These are phyloP conservation scores for Urosaurus nigricauda DNA, from an alignment of 2,797 vertebrate genomes.

Conservation along the genomic window DNA sequence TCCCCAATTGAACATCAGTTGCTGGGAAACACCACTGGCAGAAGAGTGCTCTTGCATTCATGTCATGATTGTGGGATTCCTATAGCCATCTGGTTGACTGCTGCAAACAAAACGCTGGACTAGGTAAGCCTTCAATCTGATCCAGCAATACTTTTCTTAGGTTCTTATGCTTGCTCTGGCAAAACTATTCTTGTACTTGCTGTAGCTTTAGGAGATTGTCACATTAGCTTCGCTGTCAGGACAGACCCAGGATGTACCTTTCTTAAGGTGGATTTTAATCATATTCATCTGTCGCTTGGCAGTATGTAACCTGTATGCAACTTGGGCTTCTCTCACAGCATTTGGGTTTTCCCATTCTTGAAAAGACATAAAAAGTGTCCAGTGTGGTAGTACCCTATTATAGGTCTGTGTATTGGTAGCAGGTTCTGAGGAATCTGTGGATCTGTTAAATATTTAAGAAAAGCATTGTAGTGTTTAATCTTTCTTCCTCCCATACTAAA, in stretches of 20 bases:
- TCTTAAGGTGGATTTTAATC: too few species aligned
- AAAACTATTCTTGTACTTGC: too few species aligned
- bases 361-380: background rate
- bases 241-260: too few species aligned
- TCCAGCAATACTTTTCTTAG: background rate
- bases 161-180: background rate
- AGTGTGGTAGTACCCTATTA: background rate
- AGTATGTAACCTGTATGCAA: too few species aligned
- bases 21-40: background rate
- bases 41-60: background rate
- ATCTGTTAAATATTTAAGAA: slow-evolving; percentile 27
- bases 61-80: background rate
- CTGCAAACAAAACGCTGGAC: background rate
- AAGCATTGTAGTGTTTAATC: slow-evolving; percentile 51
- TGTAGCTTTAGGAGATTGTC: too few species aligned
- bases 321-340: too few species aligned
- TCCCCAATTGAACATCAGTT: background rate
- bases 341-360: too few species aligned
- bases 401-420: background rate
- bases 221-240: too few species aligned
- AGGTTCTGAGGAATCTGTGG: slow-evolving; percentile 37
- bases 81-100: background rate
- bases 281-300: too few species aligned
- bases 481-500: slow-evolving; percentile 42
- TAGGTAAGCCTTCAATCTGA: background rate